phyloP scores from a whole-genome alignment of 2,113 vertebrate species.

The Lonchura striata region DNA sequence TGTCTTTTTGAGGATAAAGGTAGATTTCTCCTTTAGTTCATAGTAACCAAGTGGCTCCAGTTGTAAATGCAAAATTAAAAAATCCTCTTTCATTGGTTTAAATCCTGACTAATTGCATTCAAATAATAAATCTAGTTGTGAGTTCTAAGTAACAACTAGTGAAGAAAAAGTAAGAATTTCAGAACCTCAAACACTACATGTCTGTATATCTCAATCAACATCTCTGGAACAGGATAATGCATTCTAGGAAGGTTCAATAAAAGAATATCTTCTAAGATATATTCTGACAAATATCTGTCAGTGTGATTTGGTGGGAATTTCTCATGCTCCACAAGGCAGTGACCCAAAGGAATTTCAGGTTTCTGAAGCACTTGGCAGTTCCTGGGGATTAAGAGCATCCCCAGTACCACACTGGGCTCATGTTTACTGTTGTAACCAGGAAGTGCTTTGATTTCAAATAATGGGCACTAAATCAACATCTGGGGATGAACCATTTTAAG shows the following conservation, averaged over 20 bases:
- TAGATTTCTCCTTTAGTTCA: neutral
- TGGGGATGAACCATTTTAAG: neutral
- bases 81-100: fast-evolving
- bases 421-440: neutral
- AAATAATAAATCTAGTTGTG: neutral
- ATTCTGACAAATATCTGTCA: neutral
- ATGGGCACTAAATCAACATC: neutral
- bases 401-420: neutral
- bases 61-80: neutral
- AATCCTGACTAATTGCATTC: neutral
- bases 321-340: neutral
- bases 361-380: neutral
- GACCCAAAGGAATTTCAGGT: neutral
- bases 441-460: neutral
- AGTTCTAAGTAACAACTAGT: neutral
- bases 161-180: neutral
- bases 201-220: neutral
- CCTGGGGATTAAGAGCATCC: neutral
- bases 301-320: neutral
- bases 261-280: neutral
- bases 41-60: neutral
- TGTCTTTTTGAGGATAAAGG: neutral
- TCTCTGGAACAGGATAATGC: neutral
- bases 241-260: neutral
- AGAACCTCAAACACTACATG: neutral